Conservation (phyloP, 2,113 vertebrate species). For the Camelus dromedarius region DNA sequence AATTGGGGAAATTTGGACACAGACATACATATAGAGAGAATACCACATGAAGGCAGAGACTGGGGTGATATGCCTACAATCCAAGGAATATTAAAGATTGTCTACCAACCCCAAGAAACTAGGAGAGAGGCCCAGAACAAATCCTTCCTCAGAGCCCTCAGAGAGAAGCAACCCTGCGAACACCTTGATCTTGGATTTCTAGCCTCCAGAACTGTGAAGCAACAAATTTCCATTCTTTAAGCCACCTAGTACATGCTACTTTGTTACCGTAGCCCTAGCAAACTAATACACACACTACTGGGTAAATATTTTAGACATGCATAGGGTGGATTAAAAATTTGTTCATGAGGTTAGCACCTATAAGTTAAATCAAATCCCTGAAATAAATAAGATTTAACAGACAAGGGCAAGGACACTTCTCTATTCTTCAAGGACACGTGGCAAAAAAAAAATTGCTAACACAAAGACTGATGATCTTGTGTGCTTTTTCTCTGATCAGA, state of each 20-base stretch:
- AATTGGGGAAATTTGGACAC: background rate
- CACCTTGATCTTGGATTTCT: background rate
- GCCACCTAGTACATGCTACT: background rate
- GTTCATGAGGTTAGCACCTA: background rate
- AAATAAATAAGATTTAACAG: background rate
- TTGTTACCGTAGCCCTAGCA: background rate
- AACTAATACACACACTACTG: background rate
- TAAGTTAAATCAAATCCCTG: conserved; percentile 5
- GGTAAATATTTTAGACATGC: background rate
- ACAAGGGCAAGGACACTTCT: background rate
- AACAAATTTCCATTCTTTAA: background rate
- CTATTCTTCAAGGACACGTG: background rate
- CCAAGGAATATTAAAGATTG: background rate
- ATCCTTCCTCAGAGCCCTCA: background rate
- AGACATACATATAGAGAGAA: background rate
- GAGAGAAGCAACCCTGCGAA: background rate
- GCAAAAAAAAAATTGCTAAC: background rate
- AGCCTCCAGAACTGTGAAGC: background rate
- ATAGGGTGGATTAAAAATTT: background rate
- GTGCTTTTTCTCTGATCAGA: background rate
- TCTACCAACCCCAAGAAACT: background rate
- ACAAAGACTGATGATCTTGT: background rate
- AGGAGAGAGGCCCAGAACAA: background rate
- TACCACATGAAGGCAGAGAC: background rate
- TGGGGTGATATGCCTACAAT: background rate